These are phyloP conservation scores for Xylophagus ater DNA, from an alignment of 2,888 invertebrate genomes.

Conservation along the genomic window DNA sequence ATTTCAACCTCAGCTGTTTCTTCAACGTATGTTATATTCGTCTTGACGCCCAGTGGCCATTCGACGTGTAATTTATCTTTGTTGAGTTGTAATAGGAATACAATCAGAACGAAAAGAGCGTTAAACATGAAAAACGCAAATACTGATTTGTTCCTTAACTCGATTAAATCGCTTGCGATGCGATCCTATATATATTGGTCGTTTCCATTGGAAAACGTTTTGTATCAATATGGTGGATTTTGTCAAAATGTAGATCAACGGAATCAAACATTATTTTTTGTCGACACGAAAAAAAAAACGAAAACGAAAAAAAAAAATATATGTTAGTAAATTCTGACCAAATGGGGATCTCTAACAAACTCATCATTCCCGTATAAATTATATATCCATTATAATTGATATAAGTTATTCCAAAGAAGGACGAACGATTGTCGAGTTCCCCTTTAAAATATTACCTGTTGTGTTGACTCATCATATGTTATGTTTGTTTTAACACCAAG, in stretches of 20 bases:
- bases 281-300: conserved; percentile 21
- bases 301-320: conserved; percentile 26
- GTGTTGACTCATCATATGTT: conserved; percentile 77
- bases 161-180: conserved; percentile 81
- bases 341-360: conserved; percentile 23
- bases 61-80: conserved; percentile 95
- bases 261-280: conserved; percentile 13
- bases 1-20: conserved; percentile 76
- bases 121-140: conserved; percentile 99
- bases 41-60: conserved; percentile 93
- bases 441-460: conserved; percentile 64
- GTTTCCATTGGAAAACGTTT: conserved; percentile 3
- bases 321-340: conserved; percentile 34
- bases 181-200: conserved; percentile 52
- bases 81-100: conserved; percentile 97
- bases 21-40: conserved; percentile 88
- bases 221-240: conserved; percentile 10
- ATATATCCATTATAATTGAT: neutral
- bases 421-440: conserved; percentile 21
- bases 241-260: conserved; percentile 2
- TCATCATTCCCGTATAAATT: conserved; percentile 14
- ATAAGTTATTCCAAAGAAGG: no score
- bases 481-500: conserved; percentile 89
- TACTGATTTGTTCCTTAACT: conserved; percentile 92
- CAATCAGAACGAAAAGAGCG: conserved; percentile 97